phyloP scores from a whole-genome alignment of 2,797 vertebrate species.

The Acestrorhynchus altus region DNA sequence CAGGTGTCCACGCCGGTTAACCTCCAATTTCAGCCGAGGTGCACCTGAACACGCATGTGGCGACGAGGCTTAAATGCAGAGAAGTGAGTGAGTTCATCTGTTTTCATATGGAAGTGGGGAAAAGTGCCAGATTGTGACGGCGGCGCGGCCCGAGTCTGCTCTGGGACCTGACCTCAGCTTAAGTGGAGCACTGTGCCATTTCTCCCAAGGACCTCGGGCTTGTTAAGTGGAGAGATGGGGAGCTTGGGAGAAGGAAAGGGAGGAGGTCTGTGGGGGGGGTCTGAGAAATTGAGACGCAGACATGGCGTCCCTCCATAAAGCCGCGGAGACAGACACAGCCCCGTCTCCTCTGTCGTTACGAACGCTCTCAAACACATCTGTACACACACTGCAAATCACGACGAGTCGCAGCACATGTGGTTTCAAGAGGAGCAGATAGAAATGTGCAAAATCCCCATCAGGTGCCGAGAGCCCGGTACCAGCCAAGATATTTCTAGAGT shows the following conservation, averaged over 20 bases:
- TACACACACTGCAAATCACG: conserved; percentile 60
- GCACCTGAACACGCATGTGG: neutral
- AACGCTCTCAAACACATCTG: conserved; percentile 61
- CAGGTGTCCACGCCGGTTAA: neutral
- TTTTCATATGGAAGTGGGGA: conserved; percentile 68
- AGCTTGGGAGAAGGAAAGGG: conserved; percentile 71
- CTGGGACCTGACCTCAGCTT: conserved; percentile 85
- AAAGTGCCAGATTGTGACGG: conserved; percentile 49
- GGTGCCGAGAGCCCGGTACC: conserved; percentile 40
- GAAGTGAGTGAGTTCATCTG: conserved; percentile 4
- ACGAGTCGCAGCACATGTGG: neutral
- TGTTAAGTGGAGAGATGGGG: conserved; percentile 83
- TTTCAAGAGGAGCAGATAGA: conserved; percentile 56
- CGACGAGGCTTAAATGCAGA: conserved; percentile 6
- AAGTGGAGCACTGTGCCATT: conserved; percentile 85
- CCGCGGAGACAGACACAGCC: conserved; percentile 56
- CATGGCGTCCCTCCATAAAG: conserved; percentile 65
- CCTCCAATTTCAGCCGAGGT: neutral
- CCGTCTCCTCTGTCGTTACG: conserved; percentile 62
- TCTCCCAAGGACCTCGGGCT: conserved; percentile 82
- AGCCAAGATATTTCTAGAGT: conserved; percentile 53
- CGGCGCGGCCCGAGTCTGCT: conserved; percentile 84
- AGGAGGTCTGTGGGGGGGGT: conserved; percentile 57
- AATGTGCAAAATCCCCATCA: conserved; percentile 38
- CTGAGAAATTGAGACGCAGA: conserved; percentile 53